A percentile compares a stretch with the other conserved stretches of the same genome.
Evolutionary conservation across 2,888 invertebrate species (phyloP).

Genomic region (Pyrocoelia pectoralis): DNA sequence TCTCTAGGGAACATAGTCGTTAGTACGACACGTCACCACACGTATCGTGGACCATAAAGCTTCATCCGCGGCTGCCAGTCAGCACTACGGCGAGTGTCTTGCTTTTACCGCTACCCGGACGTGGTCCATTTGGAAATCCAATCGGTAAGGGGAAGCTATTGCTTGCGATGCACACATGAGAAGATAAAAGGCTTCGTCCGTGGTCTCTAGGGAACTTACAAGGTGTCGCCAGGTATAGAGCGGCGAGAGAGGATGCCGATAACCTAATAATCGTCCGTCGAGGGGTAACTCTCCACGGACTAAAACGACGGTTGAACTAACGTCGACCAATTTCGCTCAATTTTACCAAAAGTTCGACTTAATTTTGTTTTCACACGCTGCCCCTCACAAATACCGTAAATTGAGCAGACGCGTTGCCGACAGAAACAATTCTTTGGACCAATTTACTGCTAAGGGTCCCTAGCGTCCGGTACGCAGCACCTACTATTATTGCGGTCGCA

Average conservation of each 20-base stretch:
- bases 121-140: constrained; percentile 49
- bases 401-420: constrained; percentile 55
- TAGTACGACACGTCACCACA: constrained; percentile 57
- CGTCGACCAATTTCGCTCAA: constrained; percentile 68
- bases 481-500: constrained; percentile 38
- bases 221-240: constrained; percentile 48
- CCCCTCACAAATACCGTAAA: constrained; percentile 54
- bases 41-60: constrained; percentile 56
- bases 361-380: constrained; percentile 66
- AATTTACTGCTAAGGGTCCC: constrained; percentile 51
- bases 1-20: constrained; percentile 55
- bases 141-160: constrained; percentile 46
- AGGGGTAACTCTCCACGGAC: constrained; percentile 58
- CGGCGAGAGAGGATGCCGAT: constrained; percentile 46
- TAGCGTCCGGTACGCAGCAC: constrained; percentile 36
- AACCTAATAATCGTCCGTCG: constrained; percentile 60
- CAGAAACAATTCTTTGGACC: constrained; percentile 55
- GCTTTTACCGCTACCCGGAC: constrained; percentile 49
- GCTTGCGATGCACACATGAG: constrained; percentile 48
- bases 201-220: constrained; percentile 41
- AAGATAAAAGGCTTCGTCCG: constrained; percentile 51
- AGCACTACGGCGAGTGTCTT: constrained; percentile 53
- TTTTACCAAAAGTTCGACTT: constrained; percentile 66
- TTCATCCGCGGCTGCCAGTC: constrained; percentile 58
- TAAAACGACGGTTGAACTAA: constrained; percentile 51